Base-by-base conservation (phyloP, 1,140 invertebrate genomes). In the Meloidogyne exigua region DNA sequence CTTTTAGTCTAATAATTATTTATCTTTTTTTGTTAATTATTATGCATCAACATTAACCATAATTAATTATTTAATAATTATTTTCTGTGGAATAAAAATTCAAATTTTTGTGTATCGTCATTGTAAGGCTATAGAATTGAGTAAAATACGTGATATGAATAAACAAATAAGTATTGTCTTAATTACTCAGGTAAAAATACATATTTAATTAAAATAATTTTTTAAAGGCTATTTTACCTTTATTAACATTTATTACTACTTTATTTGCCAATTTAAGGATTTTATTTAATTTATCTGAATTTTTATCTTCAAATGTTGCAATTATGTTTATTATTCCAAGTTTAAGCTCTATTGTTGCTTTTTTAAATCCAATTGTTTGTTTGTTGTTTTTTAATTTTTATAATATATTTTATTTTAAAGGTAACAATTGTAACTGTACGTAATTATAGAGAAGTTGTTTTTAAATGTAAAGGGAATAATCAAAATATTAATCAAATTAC, bases 51-150 rank as follows among this genome's bases (percentile, higher is more conserved):
- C n/a, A n/a, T 57, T 57, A 57, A n/a, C n/a, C 7, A 57, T 57
- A 57, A 57, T 57, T 57, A 57, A 57, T 57, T 57, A 57, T 57
- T n/a, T 57, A 57, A 57, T 57, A n/a, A 57, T 57, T 57, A 57
- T 57, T n/a, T 57, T 57, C 21, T 57, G 49, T 57, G 18, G 49
- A n/a, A 57, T 57, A 57, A 21, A 12, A 7, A 57, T 57, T 57
- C 49, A 57, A 57, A 57, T 57, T n/a, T 2, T 7, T 18, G 49
- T 57, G n/a, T 57, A 57, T 57, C 15, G 3, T 7, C 49, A 57
- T 57, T 57, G n/a, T 57, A 57, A 57, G 21, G 49, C 18, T 9
- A n/a, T 57, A 57, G 49, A 57, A 57, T n/a, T 57, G 49, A 57
- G 2, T 57, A 18, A 57, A n/a, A 7, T 57, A 57, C 49, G 49